These are phyloP conservation scores for Thunnus maccoyii DNA, from an alignment of 2,113 vertebrate species.

Conservation along the genomic window DNA sequence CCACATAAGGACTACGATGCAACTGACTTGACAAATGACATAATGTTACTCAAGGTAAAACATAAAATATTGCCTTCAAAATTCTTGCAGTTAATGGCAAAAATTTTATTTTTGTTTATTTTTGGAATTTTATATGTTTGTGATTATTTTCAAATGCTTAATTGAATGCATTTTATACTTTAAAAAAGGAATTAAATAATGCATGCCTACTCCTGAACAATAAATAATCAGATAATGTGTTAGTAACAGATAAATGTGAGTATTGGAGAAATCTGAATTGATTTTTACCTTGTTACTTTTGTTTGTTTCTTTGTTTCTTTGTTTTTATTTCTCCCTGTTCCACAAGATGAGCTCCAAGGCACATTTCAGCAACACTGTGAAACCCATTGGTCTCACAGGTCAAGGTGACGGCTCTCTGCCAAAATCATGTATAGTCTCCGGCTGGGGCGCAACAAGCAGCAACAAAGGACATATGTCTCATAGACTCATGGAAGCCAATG, in stretches of 20 bases:
- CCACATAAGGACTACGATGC: conserved; percentile 29
- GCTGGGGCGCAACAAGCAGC: conserved; percentile 81
- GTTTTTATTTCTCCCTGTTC: not conserved
- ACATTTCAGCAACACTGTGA: conserved; percentile 63
- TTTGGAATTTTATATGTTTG: not conserved
- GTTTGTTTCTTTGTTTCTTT: not conserved
- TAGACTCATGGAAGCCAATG: conserved; percentile 73
- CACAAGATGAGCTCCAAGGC: conserved; percentile 82
- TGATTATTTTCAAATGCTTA: not conserved
- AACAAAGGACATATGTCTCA: rapidly evolving
- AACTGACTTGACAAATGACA: not conserved
- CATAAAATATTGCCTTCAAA: not conserved
- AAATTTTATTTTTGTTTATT: not conserved
- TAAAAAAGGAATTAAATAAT: too few species aligned
- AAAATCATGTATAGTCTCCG: conserved; percentile 79
- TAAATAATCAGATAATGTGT: not conserved
- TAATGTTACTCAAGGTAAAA: conserved; percentile 78
- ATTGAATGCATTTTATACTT: too few species aligned
- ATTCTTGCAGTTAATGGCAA: not conserved
- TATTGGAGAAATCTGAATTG: too few species aligned
- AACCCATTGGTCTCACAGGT: conserved; percentile 36
- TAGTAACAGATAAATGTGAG: too few species aligned
- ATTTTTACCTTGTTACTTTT: too few species aligned
- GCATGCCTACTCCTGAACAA: not conserved
- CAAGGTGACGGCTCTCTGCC: not conserved